These are phyloP conservation scores for Agrilus planipennis DNA, from an alignment of 1,140 invertebrate species.

Conservation along the genomic window DNA sequence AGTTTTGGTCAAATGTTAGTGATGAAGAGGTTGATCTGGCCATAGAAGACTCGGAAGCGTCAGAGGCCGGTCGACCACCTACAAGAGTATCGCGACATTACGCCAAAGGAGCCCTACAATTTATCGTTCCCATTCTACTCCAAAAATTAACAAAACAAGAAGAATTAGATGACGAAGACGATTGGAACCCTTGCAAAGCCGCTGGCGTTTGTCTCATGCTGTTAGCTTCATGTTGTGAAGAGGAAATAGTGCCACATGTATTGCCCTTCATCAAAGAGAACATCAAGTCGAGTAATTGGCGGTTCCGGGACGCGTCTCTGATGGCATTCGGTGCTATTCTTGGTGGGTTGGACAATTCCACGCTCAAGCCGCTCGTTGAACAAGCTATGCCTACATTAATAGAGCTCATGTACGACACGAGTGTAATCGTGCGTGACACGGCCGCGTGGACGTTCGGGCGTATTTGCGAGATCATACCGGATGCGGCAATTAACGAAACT, in stretches of 20 bases:
- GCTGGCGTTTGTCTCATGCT: constrained; percentile 99
- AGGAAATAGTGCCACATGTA: constrained; percentile 90
- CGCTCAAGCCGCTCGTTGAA: constrained; percentile 86
- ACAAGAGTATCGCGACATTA: constrained; percentile 78
- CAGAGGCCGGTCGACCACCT: constrained; percentile 83
- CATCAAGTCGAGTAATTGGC: constrained; percentile 90
- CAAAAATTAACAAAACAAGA: constrained; percentile 92
- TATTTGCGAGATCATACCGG: constrained; percentile 94
- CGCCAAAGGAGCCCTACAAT: constrained; percentile 92
- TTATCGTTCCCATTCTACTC: constrained; percentile 87
- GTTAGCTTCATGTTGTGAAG: constrained; percentile 91
- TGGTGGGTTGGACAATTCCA: constrained; percentile 79
- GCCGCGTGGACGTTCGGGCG: constrained; percentile 96
- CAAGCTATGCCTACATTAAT: constrained; percentile 94
- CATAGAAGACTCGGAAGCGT: constrained; percentile 89
- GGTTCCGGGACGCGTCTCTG: constrained; percentile 90
- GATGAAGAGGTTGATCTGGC: constrained; percentile 97
- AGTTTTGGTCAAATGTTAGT: constrained; percentile 99
- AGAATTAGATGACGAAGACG: constrained; percentile 91
- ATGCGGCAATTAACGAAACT: constrained; percentile 85
- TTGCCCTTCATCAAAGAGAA: constrained; percentile 95
- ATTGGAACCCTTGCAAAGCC: constrained; percentile 99
- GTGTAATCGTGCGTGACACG: constrained; percentile 91
- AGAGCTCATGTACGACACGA: constrained; percentile 81
- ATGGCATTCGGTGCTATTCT: constrained; percentile 98